Evolutionary conservation across 23 tunicate genomes (phyloP).

Genomic region (Trididemnum nubilum): DNA sequence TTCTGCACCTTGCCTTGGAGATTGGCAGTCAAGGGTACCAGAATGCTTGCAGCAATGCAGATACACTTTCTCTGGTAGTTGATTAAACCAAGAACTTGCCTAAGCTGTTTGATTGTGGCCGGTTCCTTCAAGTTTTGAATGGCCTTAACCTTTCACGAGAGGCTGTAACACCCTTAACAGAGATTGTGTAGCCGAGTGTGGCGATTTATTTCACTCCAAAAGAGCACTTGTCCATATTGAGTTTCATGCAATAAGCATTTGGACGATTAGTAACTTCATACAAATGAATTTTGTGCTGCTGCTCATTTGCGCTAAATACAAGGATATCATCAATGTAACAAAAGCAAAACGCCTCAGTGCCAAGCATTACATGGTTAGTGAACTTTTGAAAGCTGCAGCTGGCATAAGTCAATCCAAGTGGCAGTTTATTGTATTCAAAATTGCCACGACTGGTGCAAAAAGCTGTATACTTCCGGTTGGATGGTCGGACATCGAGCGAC

Average conservation of each 20-base stretch:
- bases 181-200: slow-evolving; percentile 16
- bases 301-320: background rate
- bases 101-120: slow-evolving; percentile 16
- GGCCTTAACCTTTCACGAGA: slow-evolving; percentile 23
- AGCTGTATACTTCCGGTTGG: slow-evolving; percentile 10
- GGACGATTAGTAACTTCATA: slow-evolving; percentile 11
- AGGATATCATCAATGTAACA: slow-evolving; percentile 25
- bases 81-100: slow-evolving; percentile 15
- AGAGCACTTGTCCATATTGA: slow-evolving; percentile 31
- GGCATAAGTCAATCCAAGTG: slow-evolving; percentile 23
- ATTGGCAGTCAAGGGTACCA: slow-evolving; percentile 14
- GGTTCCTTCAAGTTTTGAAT: slow-evolving; percentile 33
- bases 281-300: slow-evolving; percentile 12
- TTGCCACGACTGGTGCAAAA: slow-evolving; percentile 9
- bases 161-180: slow-evolving; percentile 26
- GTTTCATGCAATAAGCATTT: background rate
- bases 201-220: slow-evolving; percentile 16
- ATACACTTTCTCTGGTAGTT: slow-evolving; percentile 22
- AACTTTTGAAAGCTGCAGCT: slow-evolving; percentile 20
- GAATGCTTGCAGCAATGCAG: slow-evolving; percentile 22
- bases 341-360: slow-evolving; percentile 18
- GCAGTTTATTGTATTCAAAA: slow-evolving; percentile 27
- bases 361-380: slow-evolving; percentile 12
- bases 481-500: background rate
- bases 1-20: slow-evolving; percentile 15